Percentiles rank a stretch among this genome's conserved stretches.
These are phyloP conservation scores for Scaptomyza pallida DNA, from an alignment of 1,140 invertebrate genomes.

Conservation along the genomic window DNA sequence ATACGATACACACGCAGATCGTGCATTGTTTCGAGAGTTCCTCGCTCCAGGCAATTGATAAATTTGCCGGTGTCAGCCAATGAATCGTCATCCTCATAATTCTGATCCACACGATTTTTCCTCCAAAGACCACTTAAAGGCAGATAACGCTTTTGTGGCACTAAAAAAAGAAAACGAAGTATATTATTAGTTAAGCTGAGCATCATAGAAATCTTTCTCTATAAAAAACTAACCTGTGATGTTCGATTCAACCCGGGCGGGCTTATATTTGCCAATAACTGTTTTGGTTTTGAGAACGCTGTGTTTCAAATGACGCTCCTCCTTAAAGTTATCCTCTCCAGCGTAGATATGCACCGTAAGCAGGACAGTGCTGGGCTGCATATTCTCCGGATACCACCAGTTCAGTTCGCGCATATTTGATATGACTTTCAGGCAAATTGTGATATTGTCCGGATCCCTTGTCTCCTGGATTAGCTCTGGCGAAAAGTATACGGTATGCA, in stretches of 20 bases:
- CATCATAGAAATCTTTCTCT: no score
- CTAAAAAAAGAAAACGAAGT: no score
- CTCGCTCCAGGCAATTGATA: neutral
- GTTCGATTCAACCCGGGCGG: constrained; percentile 1
- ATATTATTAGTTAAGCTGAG: no score
- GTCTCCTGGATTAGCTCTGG: constrained; percentile 23
- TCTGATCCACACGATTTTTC: no score
- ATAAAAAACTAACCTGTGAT: no score
- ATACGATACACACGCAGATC: constrained; percentile 39
- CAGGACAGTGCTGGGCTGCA: constrained; percentile 24
- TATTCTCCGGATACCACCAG: constrained; percentile 63
- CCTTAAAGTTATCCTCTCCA: neutral
- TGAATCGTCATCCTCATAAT: constrained; percentile 1
- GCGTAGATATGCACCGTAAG: constrained; percentile 40
- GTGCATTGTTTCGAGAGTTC: neutral
- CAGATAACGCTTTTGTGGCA: no score
- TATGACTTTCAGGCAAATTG: constrained; percentile 35
- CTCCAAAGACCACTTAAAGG: no score
- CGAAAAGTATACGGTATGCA: constrained; percentile 29
- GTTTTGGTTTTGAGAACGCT: constrained; percentile 5
- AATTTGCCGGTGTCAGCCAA: constrained; percentile 23
- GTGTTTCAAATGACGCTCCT: neutral
- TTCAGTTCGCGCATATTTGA: constrained; percentile 30
- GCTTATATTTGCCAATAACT: constrained; percentile 27
- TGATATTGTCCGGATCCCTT: neutral